A percentile compares a stretch with the other conserved stretches of the same genome.
Evolutionary conservation across 2,888 invertebrate genomes (phyloP).

Genomic region (Lasioglossum vierecki): DNA sequence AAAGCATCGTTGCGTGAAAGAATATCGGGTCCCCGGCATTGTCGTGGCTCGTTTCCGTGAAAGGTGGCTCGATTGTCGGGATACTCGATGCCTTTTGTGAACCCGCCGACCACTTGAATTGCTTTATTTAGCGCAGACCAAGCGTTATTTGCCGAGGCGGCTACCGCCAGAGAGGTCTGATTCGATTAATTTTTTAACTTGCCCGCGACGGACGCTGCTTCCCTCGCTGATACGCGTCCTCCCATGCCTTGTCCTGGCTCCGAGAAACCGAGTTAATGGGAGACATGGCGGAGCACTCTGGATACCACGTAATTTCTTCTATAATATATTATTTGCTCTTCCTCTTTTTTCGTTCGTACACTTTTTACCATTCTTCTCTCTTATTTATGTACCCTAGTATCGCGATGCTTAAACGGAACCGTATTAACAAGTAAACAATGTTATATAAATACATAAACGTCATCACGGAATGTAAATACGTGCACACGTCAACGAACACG

Average conservation of each 20-base stretch:
- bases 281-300: neutral
- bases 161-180: neutral
- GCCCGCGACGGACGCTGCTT: neutral
- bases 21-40: slow-evolving; percentile 29
- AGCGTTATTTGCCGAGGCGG: slow-evolving; percentile 5
- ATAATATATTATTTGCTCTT: neutral
- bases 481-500: neutral
- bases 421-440: neutral
- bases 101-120: neutral
- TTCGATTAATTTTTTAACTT: slow-evolving; percentile 15
- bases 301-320: neutral
- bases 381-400: neutral
- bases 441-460: neutral
- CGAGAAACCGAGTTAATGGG: neutral
- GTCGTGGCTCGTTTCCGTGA: slow-evolving; percentile 18
- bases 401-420: neutral
- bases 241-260: neutral
- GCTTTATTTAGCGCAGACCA: slow-evolving; percentile 31
- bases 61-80: slow-evolving; percentile 32
- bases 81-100: neutral
- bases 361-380: neutral
- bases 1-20: slow-evolving; percentile 36
- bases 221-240: neutral
- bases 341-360: neutral
- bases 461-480: neutral